Percentiles rank a stretch among this genome's conserved stretches.
phyloP scores from a whole-genome alignment of 2,797 vertebrate genomes.

The Sarcoramphus papa region DNA sequence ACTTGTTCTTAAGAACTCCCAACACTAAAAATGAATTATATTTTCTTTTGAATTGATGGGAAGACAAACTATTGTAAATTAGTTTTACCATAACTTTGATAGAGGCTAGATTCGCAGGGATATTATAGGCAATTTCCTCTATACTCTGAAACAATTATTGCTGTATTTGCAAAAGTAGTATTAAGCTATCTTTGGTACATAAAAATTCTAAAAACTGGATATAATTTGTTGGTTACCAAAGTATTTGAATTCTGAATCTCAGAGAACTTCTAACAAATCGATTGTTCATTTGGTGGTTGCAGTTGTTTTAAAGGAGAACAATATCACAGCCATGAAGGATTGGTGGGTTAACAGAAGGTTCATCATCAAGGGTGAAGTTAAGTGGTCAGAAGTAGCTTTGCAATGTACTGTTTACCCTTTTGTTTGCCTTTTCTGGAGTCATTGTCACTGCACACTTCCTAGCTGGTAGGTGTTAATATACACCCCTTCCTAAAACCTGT shows the following conservation, averaged over 20 bases:
- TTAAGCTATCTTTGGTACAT: background rate
- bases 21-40: background rate
- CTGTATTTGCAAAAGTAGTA: background rate
- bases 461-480: background rate
- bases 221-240: background rate
- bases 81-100: background rate
- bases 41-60: background rate
- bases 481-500: background rate
- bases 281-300: background rate
- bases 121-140: background rate
- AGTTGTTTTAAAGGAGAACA: background rate
- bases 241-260: background rate
- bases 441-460: background rate
- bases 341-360: background rate
- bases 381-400: background rate
- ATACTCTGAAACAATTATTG: background rate
- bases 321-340: background rate
- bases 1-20: background rate
- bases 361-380: background rate
- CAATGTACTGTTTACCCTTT: background rate
- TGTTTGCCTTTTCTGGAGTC: accelerated
- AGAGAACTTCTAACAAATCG: background rate
- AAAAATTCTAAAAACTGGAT: background rate
- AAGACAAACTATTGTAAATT: background rate
- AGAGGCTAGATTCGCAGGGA: background rate